Conservation (phyloP, 2,797 vertebrate genomes). For the Megalops cyprinoides region DNA sequence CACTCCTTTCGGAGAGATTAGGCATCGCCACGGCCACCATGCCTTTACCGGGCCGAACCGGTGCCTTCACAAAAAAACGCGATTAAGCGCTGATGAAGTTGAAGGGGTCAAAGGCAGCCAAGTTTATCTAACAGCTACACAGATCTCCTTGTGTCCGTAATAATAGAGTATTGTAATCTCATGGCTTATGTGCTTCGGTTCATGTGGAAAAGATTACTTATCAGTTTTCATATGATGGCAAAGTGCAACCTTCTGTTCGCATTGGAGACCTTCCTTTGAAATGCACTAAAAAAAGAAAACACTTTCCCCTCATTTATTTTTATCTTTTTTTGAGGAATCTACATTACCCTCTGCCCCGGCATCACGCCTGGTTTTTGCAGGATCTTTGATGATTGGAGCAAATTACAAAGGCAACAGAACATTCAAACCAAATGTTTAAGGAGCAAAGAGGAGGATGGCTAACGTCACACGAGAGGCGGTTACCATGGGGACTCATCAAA, state of each 20-base stretch:
- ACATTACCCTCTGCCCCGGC: neutral
- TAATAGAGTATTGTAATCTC: constrained; percentile 20
- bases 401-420: constrained; percentile 33
- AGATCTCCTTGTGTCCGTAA: neutral
- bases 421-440: constrained; percentile 42
- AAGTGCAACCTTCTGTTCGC: constrained; percentile 67
- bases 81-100: neutral
- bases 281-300: constrained; percentile 52
- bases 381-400: constrained; percentile 42
- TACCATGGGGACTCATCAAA: constrained; percentile 15
- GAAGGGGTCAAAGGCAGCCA: neutral
- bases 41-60: too few relatives aligned
- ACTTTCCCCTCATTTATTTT: constrained; percentile 60
- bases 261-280: constrained; percentile 38
- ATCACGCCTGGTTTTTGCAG: constrained; percentile 33
- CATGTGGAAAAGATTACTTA: constrained; percentile 77
- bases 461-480: constrained; percentile 29
- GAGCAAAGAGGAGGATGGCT: constrained; percentile 32
- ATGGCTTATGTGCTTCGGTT: constrained; percentile 24
- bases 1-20: too few relatives aligned
- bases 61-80: neutral
- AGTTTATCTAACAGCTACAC: neutral
- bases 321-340: constrained; percentile 62
- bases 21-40: too few relatives aligned
- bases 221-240: constrained; percentile 50